Evolutionary conservation across 2,113 vertebrate genomes (phyloP).

Genomic region (Carassius auratus): DNA sequence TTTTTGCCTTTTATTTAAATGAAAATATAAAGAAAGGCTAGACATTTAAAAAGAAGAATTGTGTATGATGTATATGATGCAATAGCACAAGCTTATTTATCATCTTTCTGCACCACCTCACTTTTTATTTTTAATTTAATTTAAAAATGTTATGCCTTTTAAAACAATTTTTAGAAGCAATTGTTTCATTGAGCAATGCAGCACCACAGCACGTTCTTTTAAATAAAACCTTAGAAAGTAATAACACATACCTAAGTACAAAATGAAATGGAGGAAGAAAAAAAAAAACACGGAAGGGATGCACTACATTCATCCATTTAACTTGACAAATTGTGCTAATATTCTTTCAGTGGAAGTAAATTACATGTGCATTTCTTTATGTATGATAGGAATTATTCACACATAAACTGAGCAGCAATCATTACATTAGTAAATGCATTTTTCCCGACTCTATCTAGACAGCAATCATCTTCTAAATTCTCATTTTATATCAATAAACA

Average conservation of each 20-base stretch:
- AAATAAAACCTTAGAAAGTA: background rate
- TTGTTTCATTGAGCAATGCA: background rate
- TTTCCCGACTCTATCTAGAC: conserved; percentile 32
- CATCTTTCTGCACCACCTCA: background rate
- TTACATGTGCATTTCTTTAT: background rate
- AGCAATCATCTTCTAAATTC: conserved; percentile 49
- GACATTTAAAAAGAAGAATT: too few species aligned
- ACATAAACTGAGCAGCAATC: background rate
- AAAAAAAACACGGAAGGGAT: background rate
- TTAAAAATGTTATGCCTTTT: background rate
- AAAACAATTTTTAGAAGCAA: background rate
- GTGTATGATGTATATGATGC: too few species aligned
- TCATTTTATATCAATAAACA: conserved; percentile 56
- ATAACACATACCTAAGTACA: background rate
- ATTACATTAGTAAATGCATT: conserved; percentile 44
- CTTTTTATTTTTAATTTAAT: background rate
- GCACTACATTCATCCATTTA: conserved; percentile 8
- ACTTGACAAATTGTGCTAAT: background rate
- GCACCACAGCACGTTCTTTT: background rate
- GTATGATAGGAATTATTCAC: conserved; percentile 8
- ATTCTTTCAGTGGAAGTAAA: conserved; percentile 14
- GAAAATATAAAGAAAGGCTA: too few species aligned
- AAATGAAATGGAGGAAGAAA: background rate
- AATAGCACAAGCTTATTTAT: too few species aligned
- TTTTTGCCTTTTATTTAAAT: too few species aligned